Percentiles rank a stretch among this genome's conserved stretches.
phyloP scores from a whole-genome alignment of 1,140 invertebrate species.

The Hermetia illucens region DNA sequence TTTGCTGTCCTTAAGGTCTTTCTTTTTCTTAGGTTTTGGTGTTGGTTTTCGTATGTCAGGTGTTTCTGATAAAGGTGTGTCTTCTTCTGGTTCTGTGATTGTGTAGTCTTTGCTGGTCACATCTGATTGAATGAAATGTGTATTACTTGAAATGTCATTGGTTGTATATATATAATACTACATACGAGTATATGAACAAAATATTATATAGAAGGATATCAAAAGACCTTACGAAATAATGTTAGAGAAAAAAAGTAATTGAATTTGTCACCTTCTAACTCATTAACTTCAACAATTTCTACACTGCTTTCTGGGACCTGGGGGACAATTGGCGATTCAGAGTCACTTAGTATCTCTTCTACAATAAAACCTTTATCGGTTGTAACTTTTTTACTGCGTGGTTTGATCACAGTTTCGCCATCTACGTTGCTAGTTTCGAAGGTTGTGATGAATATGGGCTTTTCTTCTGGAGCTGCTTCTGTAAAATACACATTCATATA shows the following conservation, averaged over 20 bases:
- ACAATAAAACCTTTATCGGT: slow-evolving; percentile 25
- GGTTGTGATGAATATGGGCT: slow-evolving; percentile 27
- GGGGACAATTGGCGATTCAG: too few relatives aligned
- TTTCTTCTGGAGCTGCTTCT: slow-evolving; percentile 15
- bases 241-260: too few relatives aligned
- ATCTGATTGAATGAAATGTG: slow-evolving; percentile 15
- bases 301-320: slow-evolving; percentile 14
- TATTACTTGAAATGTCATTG: background rate
- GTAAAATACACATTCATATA: background rate
- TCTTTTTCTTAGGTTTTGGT: slow-evolving; percentile 14
- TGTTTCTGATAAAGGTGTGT: slow-evolving; percentile 29
- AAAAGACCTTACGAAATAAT: slow-evolving; percentile 1
- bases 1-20: slow-evolving; percentile 7
- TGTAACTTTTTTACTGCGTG: slow-evolving; percentile 23
- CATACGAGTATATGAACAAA: too few relatives aligned
- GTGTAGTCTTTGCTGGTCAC: slow-evolving; percentile 30
- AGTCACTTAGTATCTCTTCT: slow-evolving; percentile 31
- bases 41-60: slow-evolving; percentile 18
- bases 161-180: too few relatives aligned
- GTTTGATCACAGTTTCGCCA: slow-evolving; percentile 23
- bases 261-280: slow-evolving; percentile 22
- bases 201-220: background rate
- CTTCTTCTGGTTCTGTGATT: slow-evolving; percentile 27
- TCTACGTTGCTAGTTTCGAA: slow-evolving; percentile 26
- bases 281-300: slow-evolving; percentile 27